phyloP scores from a whole-genome alignment of 1,140 invertebrate genomes.

The Anastrepha obliqua region DNA sequence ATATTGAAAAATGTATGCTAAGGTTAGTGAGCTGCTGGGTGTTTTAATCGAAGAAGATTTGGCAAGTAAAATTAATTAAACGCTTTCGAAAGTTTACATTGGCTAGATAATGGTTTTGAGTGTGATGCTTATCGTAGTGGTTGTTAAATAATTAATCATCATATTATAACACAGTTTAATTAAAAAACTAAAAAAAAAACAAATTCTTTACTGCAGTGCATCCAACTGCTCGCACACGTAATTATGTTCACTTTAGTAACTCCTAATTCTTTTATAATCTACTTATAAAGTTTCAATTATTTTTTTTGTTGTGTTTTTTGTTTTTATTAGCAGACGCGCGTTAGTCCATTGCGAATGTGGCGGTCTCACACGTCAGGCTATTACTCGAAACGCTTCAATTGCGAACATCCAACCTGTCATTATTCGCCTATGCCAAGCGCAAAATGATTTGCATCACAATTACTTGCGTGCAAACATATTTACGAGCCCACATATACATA shows the following conservation, averaged over 20 bases:
- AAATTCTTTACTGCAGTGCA: too few species aligned
- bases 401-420: not conserved
- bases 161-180: too few species aligned
- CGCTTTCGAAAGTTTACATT: not conserved
- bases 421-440: constrained; percentile 1
- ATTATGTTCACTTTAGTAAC: too few species aligned
- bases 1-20: not conserved
- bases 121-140: not conserved
- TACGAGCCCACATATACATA: not conserved
- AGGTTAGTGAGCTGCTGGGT: not conserved
- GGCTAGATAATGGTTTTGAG: too few species aligned
- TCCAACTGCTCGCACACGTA: too few species aligned
- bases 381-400: constrained; percentile 40
- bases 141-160: not conserved
- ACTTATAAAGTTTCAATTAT: too few species aligned
- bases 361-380: not conserved
- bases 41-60: not conserved
- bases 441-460: constrained; percentile 39
- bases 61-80: not conserved
- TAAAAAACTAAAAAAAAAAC: too few species aligned
- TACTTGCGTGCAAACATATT: not conserved
- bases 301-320: too few species aligned
- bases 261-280: too few species aligned
- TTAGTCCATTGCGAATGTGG: constrained; percentile 7
- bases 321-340: not conserved